A percentile compares a stretch with the other conserved stretches of the same genome.
phyloP scores from a whole-genome alignment of 1,140 invertebrate species.

The Cataglyphis hispanica region DNA sequence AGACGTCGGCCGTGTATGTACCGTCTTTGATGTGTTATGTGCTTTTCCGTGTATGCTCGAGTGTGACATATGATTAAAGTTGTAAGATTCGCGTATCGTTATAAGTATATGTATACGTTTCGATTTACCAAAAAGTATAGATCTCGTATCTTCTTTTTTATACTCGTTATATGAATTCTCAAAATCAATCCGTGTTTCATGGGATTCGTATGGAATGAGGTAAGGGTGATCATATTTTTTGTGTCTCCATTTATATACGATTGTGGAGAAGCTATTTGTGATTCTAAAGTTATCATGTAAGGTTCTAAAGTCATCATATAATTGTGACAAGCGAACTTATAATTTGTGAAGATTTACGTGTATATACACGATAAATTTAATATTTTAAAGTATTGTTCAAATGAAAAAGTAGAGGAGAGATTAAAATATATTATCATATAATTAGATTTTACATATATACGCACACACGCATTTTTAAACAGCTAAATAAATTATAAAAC shows the following conservation, averaged over 20 bases:
- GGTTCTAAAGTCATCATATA: not conserved
- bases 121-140: not conserved
- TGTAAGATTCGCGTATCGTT: not conserved
- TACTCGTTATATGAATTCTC: slow-evolving; percentile 79
- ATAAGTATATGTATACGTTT: not conserved
- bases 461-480: no score
- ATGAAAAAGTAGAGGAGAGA: not conserved
- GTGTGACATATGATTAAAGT: slow-evolving; percentile 21
- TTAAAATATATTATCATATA: not conserved
- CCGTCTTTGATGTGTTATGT: slow-evolving; percentile 17
- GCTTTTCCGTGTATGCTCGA: slow-evolving; percentile 5
- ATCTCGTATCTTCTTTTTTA: not conserved
- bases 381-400: not conserved
- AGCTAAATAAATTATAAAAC: no score
- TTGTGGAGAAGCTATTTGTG: not conserved
- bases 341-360: no score
- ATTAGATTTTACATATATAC: no score
- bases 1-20: slow-evolving; percentile 79
- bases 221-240: slow-evolving; percentile 59
- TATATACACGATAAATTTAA: not conserved
- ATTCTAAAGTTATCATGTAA: not conserved
- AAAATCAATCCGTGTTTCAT: slow-evolving; percentile 76
- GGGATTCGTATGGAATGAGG: slow-evolving; percentile 84
- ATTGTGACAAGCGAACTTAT: not conserved
- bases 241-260: not conserved